Evolutionary conservation across 2,113 vertebrate species (phyloP).

Genomic region (Macrotis lagotis): DNA sequence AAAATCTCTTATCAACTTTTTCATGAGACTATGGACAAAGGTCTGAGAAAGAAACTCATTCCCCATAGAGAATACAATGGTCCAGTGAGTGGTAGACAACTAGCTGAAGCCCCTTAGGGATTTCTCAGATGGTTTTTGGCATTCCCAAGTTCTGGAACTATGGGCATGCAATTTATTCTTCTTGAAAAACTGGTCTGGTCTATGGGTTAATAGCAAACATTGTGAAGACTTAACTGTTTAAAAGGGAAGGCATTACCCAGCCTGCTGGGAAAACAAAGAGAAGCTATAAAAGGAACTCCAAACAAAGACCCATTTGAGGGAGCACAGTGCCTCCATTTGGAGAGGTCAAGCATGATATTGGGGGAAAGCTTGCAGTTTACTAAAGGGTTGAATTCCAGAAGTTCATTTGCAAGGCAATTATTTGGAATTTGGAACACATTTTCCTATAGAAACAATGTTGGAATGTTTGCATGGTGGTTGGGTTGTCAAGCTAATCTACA

Average conservation of each 20-base stretch:
- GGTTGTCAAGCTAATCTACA: background rate
- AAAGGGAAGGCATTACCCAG: background rate
- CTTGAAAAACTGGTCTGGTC: background rate
- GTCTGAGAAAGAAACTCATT: constrained; percentile 14
- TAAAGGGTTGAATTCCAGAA: background rate
- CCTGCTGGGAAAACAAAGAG: constrained; percentile 15
- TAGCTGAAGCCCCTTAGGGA: background rate
- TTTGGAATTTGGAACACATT: background rate
- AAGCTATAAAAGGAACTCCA: background rate
- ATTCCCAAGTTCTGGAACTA: background rate
- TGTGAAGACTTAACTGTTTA: background rate
- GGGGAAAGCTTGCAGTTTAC: background rate
- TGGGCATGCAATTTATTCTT: background rate
- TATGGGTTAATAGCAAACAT: background rate
- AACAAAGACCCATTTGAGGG: background rate
- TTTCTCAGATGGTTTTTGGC: background rate
- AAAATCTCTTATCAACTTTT: background rate
- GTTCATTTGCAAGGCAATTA: background rate
- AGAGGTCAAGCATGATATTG: background rate
- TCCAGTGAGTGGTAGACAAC: background rate
- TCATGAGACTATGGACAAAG: background rate
- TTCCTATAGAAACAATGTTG: background rate
- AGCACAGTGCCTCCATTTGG: no score
- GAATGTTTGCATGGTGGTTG: background rate
- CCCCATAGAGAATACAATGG: background rate